phyloP scores from a whole-genome alignment of 1,140 invertebrate genomes.

The Micrasema longulum region DNA sequence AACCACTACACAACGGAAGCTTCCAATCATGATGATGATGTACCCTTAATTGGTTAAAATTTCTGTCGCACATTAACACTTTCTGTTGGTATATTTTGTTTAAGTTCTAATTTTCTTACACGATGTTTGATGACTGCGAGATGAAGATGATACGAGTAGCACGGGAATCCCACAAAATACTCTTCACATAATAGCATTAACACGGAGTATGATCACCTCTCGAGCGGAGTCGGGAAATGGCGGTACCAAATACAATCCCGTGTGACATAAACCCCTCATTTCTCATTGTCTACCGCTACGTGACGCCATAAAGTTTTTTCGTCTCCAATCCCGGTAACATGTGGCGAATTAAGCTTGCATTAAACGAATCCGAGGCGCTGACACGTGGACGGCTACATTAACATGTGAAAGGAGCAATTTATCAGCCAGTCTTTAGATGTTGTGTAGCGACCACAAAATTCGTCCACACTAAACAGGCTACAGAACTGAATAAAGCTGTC shows the following conservation, averaged over 20 bases:
- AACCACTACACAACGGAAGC: too few relatives aligned
- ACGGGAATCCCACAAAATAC: too few relatives aligned
- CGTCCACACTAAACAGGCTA: too few relatives aligned
- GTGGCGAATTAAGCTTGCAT: constrained; percentile 34
- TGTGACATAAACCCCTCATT: constrained; percentile 32
- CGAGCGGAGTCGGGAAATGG: constrained; percentile 26
- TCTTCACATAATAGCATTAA: constrained; percentile 18
- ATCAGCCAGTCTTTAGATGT: constrained; percentile 29
- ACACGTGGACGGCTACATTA: constrained; percentile 2
- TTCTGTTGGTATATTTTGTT: too few relatives aligned
- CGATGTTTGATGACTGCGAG: too few relatives aligned
- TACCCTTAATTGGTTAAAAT: too few relatives aligned
- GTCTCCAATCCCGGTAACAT: constrained; percentile 27
- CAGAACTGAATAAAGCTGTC: too few relatives aligned
- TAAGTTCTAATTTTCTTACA: too few relatives aligned
- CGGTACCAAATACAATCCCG: constrained; percentile 3
- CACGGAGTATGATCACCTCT: constrained; percentile 1
- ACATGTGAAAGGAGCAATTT: constrained; percentile 34
- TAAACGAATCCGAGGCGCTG: constrained; percentile 24
- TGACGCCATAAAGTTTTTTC: constrained; percentile 32
- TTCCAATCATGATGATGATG: too few relatives aligned
- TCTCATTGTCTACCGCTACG: constrained; percentile 36
- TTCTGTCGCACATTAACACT: too few relatives aligned
- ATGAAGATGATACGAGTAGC: too few relatives aligned
- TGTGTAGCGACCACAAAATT: neutral